Conservation (phyloP, 2,888 invertebrate species). For the Geotrupes spiniger region DNA sequence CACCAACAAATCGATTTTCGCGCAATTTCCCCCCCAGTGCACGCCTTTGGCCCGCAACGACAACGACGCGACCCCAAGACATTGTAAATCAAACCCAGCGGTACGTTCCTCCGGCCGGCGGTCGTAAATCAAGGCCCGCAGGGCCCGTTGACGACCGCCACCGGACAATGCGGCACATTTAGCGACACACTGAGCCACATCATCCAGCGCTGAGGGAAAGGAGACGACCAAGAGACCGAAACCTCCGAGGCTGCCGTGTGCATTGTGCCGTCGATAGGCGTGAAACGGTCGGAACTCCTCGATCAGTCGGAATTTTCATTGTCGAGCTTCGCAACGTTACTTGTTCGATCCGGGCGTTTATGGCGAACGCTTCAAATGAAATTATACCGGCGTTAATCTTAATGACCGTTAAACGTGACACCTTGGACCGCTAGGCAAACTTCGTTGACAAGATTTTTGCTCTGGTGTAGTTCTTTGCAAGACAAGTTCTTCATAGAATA, state of each 20-base stretch:
- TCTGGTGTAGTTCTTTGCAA: too few relatives aligned
- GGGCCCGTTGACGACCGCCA: constrained; percentile 46
- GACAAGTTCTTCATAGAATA: too few relatives aligned
- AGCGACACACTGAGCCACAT: constrained; percentile 29
- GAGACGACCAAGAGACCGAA: constrained; percentile 15
- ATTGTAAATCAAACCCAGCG: constrained; percentile 40
- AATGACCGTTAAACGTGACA: too few relatives aligned
- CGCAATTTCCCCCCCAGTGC: too few relatives aligned
- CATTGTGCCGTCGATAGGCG: constrained; percentile 39
- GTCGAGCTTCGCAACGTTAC: too few relatives aligned
- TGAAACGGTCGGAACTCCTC: constrained; percentile 36
- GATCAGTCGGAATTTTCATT: constrained; percentile 14
- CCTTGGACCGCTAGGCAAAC: too few relatives aligned
- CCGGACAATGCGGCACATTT: constrained; percentile 45
- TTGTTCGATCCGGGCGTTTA: too few relatives aligned
- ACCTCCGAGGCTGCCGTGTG: constrained; percentile 11
- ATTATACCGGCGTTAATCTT: too few relatives aligned
- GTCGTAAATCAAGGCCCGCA: constrained; percentile 42
- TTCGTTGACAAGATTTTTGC: too few relatives aligned
- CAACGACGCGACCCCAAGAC: constrained; percentile 20
- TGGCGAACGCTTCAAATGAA: too few relatives aligned
- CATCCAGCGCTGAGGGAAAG: constrained; percentile 19
- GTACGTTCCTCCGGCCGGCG: constrained; percentile 10
- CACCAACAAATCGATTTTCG: too few relatives aligned
- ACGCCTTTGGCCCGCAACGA: too few relatives aligned